These are phyloP conservation scores for Conopomorpha cramerella DNA, from an alignment of 1,140 invertebrate genomes.

Conservation along the genomic window DNA sequence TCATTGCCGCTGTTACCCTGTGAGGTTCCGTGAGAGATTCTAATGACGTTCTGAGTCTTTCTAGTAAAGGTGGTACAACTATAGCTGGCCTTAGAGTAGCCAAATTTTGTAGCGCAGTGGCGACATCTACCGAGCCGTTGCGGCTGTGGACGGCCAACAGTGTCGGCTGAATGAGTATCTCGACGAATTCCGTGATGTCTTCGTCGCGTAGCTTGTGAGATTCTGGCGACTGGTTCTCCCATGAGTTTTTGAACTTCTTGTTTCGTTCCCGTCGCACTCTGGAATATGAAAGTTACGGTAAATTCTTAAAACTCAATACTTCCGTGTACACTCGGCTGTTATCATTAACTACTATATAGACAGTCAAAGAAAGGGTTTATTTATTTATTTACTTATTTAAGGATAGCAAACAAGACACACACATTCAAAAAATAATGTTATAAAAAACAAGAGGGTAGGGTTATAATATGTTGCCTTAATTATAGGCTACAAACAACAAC, in stretches of 20 bases:
- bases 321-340: too few relatives aligned
- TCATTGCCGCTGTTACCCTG: slow-evolving; percentile 79
- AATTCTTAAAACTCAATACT: too few relatives aligned
- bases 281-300: neutral
- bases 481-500: too few relatives aligned
- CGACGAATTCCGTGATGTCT: slow-evolving; percentile 85
- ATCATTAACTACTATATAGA: too few relatives aligned
- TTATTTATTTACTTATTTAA: too few relatives aligned
- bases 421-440: too few relatives aligned
- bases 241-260: slow-evolving; percentile 51
- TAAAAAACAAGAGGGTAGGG: too few relatives aligned
- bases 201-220: slow-evolving; percentile 75
- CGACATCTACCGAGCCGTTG: slow-evolving; percentile 67
- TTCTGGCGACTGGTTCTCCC: slow-evolving; percentile 72
- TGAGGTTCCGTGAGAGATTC: slow-evolving; percentile 89
- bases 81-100: slow-evolving; percentile 80
- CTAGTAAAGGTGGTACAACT: slow-evolving; percentile 82
- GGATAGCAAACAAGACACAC: too few relatives aligned
- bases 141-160: slow-evolving; percentile 80
- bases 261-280: slow-evolving; percentile 50
- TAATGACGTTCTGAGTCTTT: slow-evolving; percentile 77
- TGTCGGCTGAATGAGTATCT: slow-evolving; percentile 69
- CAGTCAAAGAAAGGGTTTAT: too few relatives aligned
- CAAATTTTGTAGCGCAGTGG: slow-evolving; percentile 73
- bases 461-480: too few relatives aligned